Conservation (phyloP, 2,888 invertebrate genomes). For the Cerastoderma edule region DNA sequence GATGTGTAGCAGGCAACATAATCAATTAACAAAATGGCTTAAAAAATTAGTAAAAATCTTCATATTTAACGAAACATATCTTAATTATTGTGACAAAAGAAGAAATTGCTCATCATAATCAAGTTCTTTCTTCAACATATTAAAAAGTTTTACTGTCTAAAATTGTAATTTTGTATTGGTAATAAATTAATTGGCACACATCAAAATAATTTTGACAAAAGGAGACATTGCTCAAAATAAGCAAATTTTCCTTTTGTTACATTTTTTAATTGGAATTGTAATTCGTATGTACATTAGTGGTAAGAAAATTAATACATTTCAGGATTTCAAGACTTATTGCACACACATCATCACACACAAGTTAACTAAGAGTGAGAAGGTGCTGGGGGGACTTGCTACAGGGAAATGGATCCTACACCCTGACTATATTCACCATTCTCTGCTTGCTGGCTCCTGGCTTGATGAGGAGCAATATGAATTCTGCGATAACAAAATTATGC, state of each 20-base stretch:
- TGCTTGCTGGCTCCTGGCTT: slow-evolving; percentile 66
- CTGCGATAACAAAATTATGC: slow-evolving; percentile 52
- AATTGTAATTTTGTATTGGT: too few species aligned
- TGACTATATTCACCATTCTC: slow-evolving; percentile 69
- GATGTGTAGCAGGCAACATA: too few species aligned
- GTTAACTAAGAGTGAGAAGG: slow-evolving; percentile 76
- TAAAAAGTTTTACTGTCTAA: too few species aligned
- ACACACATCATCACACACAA: slow-evolving; percentile 76
- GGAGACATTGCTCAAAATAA: too few species aligned
- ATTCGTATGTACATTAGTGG: neutral
- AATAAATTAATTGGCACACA: too few species aligned
- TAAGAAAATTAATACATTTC: slow-evolving; percentile 12
- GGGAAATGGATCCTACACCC: slow-evolving; percentile 78
- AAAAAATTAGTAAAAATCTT: too few species aligned
- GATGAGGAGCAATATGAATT: slow-evolving; percentile 76
- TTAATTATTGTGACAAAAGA: too few species aligned
- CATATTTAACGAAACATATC: too few species aligned
- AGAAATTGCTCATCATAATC: too few species aligned
- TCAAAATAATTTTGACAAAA: neutral
- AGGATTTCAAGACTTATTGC: slow-evolving; percentile 70
- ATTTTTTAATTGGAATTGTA: neutral
- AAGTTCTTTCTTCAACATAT: too few species aligned
- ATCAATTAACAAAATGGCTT: too few species aligned
- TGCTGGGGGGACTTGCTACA: slow-evolving; percentile 75
- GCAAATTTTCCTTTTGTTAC: too few species aligned